phyloP scores from a whole-genome alignment of 23 tunicate species.

The Halocynthia roretzi region DNA sequence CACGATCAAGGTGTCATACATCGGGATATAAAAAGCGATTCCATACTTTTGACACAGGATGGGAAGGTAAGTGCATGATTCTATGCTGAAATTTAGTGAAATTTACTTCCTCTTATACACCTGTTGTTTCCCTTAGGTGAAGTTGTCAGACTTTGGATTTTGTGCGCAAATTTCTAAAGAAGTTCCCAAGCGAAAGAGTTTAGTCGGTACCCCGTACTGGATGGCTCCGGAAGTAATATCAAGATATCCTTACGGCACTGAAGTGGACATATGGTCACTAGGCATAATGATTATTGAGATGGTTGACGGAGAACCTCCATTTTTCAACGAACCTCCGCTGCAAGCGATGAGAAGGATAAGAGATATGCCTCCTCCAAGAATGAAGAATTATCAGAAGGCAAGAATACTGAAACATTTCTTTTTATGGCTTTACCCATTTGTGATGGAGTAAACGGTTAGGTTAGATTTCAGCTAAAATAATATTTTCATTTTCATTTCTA shows the following conservation, averaged over 20 bases:
- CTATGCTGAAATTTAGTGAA: background rate
- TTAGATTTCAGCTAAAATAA: background rate
- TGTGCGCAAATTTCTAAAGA: conserved; percentile 96
- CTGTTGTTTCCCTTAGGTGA: conserved; percentile 36
- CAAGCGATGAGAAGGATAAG: conserved; percentile 84
- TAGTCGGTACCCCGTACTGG: conserved; percentile 99
- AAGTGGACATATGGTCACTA: conserved; percentile 99
- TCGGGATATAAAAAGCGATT: conserved; percentile 97
- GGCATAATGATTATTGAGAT: conserved; percentile 98
- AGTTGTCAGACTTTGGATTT: conserved; percentile 96
- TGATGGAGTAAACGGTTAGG: no score
- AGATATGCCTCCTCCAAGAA: conserved; percentile 76
- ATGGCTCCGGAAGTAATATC: conserved; percentile 99
- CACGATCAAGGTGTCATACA: conserved; percentile 90
- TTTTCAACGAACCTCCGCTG: conserved; percentile 90
- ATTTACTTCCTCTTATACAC: background rate
- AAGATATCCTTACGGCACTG: conserved; percentile 84
- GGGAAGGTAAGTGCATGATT: conserved; percentile 37
- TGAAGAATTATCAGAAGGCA: conserved; percentile 77
- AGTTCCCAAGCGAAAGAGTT: conserved; percentile 90
- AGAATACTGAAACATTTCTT: background rate
- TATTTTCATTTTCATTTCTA: background rate
- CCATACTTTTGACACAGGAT: conserved; percentile 71
- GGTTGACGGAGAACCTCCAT: conserved; percentile 99
- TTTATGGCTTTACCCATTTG: background rate